These are phyloP conservation scores for Epicampocera succincta DNA, from an alignment of 2,888 invertebrate genomes.

Conservation along the genomic window DNA sequence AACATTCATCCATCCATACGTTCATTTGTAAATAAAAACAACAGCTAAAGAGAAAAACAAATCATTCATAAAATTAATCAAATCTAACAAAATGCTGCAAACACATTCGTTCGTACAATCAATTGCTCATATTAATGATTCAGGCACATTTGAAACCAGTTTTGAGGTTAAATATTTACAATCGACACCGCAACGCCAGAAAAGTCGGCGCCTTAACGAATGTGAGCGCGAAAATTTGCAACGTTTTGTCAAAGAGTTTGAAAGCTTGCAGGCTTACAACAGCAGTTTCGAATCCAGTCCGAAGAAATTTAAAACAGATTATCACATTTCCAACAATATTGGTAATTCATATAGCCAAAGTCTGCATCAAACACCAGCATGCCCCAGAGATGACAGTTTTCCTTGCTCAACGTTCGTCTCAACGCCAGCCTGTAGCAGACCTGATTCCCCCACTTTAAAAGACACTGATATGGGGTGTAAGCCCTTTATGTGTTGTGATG, in stretches of 20 bases:
- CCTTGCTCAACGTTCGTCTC: slow-evolving; percentile 55
- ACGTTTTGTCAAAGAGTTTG: slow-evolving; percentile 78
- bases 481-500: slow-evolving; percentile 65
- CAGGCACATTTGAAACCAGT: slow-evolving; percentile 80
- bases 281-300: slow-evolving; percentile 71
- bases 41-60: slow-evolving; percentile 11
- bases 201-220: slow-evolving; percentile 76
- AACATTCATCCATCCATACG: slow-evolving; percentile 11
- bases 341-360: slow-evolving; percentile 45
- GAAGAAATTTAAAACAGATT: slow-evolving; percentile 72
- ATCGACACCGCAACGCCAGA: slow-evolving; percentile 72
- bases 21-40: neutral
- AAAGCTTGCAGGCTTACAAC: slow-evolving; percentile 73
- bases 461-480: slow-evolving; percentile 65
- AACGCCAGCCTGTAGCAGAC: slow-evolving; percentile 67
- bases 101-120: slow-evolving; percentile 76
- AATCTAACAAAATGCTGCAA: slow-evolving; percentile 59
- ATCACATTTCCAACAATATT: slow-evolving; percentile 36
- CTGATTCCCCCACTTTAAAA: neutral
- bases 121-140: slow-evolving; percentile 79
- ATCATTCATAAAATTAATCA: slow-evolving; percentile 42
- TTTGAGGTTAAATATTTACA: slow-evolving; percentile 80
- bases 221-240: slow-evolving; percentile 78
- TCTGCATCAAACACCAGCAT: slow-evolving; percentile 37
- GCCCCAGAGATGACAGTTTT: slow-evolving; percentile 21